Base-by-base conservation (phyloP, 2,797 vertebrate species). In the Knipowitschia caucasica region DNA sequence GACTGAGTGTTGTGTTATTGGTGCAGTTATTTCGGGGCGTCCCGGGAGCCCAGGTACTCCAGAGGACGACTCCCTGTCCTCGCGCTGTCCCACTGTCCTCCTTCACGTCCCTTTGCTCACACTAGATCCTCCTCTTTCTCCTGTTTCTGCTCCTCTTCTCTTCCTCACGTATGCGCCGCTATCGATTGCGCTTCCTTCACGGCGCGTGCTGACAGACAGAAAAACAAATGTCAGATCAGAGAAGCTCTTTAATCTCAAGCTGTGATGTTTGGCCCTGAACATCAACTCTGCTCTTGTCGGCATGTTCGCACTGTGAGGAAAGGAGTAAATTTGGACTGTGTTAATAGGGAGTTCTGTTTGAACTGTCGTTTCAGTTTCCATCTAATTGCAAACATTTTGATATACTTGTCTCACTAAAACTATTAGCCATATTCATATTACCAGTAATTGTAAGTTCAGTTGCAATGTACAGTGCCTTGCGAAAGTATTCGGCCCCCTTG, bases 171-270 rank as follows among this genome's bases (percentile, higher is more conserved):
- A 58, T 77, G 60, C 53, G 31, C 59, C 56, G 51, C 63, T 67
- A 75, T 78, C 36, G 64, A 74, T 81, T 77, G 72, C 59, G 72
- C 64, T 67, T 67, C 64, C 67, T 52, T 49, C 60, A 67, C 47
- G 62, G 46, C 59, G 63, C 56, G 65, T 70, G 81, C 84, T 86
- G 86, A 89, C 84, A 86, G 85, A 75, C 79, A 85, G 82, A 87
- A 86, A 86, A 81, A 84, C 83, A 89, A 85, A 86, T 83, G 83
- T 85, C 75, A 83, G 82, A 87, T 91, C 85, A 86, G 82, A 89
- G 81, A 65, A 46, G 56, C 77, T 76, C 84, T 89, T 88, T 88
- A 89, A 85, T 85, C 82, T 86, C 85, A 75, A 58, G 80, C 83
- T 87, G 84, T 82, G 82, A 83, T 82, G 83, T 78, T 77, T 85